Conservation (phyloP, 2,113 vertebrate species). For the Delphinapterus leucas region DNA sequence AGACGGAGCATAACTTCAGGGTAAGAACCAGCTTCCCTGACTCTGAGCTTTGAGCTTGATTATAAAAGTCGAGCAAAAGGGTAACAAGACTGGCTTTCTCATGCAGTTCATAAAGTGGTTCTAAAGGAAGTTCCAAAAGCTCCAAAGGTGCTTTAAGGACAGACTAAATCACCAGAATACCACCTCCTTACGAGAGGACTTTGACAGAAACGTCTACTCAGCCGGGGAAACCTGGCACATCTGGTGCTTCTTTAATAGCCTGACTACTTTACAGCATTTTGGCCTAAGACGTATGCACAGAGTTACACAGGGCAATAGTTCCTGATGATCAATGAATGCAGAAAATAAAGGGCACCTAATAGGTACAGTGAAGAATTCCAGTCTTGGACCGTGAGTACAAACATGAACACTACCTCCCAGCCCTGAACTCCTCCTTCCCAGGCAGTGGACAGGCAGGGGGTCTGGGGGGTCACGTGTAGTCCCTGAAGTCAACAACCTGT, state of each 20-base stretch:
- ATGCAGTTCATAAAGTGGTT: background rate
- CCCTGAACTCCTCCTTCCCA: background rate
- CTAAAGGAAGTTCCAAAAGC: background rate
- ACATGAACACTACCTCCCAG: background rate
- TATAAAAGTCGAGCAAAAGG: background rate
- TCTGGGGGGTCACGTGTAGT: too few relatives aligned
- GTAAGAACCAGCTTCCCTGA: background rate
- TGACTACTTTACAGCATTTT: background rate
- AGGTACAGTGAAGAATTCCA: background rate
- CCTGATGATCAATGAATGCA: background rate
- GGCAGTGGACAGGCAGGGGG: background rate
- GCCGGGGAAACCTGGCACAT: background rate
- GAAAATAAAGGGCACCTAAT: background rate
- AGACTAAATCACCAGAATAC: background rate
- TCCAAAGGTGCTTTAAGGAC: background rate
- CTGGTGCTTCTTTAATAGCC: background rate
- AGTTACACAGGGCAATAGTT: background rate
- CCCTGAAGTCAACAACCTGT: background rate
- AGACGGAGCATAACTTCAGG: constrained; percentile 24
- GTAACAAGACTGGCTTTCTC: background rate
- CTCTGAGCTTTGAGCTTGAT: background rate
- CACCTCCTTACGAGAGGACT: background rate
- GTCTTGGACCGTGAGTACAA: background rate
- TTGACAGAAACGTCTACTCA: background rate
- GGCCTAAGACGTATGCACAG: background rate